These are phyloP conservation scores for Temnothorax nylanderi DNA, from an alignment of 1,140 invertebrate genomes.

Conservation along the genomic window DNA sequence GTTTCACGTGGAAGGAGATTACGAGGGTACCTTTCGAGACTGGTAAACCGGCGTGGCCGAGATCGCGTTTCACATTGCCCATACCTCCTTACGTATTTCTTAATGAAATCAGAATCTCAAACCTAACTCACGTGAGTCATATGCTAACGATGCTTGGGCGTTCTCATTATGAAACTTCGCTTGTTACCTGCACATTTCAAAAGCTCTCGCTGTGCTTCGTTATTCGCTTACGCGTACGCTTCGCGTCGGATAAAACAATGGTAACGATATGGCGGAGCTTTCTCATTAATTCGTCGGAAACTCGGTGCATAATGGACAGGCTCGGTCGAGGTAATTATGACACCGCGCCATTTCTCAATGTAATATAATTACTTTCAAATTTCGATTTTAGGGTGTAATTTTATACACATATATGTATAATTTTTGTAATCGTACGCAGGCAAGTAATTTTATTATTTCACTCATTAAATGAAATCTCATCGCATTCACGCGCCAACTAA, in stretches of 20 bases:
- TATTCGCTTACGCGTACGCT: background rate
- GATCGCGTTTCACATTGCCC: background rate
- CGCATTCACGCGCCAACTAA: background rate
- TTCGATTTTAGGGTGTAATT: background rate
- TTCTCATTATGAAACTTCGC: constrained; percentile 56
- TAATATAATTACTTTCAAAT: constrained; percentile 15
- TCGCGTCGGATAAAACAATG: constrained; percentile 32
- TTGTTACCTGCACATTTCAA: constrained; percentile 32
- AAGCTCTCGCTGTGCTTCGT: constrained; percentile 27
- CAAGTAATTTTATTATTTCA: background rate
- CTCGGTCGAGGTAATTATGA: constrained; percentile 8
- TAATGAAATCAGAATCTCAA: constrained; percentile 45
- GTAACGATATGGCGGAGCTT: background rate
- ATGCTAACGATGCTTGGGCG: constrained; percentile 20
- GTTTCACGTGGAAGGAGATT: constrained; percentile 20
- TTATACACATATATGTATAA: background rate
- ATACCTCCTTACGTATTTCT: background rate
- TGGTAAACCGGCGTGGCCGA: background rate
- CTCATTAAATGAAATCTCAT: background rate
- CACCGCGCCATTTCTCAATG: background rate
- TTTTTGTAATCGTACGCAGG: background rate
- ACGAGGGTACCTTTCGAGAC: background rate
- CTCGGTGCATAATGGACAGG: background rate
- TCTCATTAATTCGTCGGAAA: constrained; percentile 18
- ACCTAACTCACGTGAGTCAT: constrained; percentile 9